These are phyloP conservation scores for Heteromurus nitidus DNA, from an alignment of 2,888 invertebrate genomes.

Conservation along the genomic window DNA sequence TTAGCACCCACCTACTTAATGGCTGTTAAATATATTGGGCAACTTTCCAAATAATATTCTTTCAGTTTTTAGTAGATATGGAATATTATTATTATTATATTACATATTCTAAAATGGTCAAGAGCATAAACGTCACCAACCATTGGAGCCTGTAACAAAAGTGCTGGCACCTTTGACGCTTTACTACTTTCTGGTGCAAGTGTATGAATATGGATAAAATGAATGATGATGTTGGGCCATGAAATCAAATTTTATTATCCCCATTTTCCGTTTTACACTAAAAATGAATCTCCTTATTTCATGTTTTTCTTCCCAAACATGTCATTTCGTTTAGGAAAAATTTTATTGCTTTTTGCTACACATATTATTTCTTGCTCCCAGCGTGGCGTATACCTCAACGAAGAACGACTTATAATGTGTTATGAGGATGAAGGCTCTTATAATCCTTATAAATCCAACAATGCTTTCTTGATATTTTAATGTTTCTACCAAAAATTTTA, in stretches of 20 bases:
- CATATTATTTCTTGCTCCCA: conserved; percentile 12
- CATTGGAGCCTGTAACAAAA: neutral
- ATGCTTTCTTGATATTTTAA: neutral
- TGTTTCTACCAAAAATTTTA: neutral
- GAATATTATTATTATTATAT: neutral
- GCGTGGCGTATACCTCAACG: neutral
- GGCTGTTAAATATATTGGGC: conserved; percentile 14
- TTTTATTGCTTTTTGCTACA: conserved; percentile 53
- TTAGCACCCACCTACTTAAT: neutral
- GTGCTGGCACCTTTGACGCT: neutral
- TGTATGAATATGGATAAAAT: conserved; percentile 4
- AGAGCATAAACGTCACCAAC: conserved; percentile 8
- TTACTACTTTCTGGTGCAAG: neutral
- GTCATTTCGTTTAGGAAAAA: conserved; percentile 27
- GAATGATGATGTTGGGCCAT: conserved; percentile 35
- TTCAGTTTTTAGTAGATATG: no score
- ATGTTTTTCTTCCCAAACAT: conserved; percentile 19
- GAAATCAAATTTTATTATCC: conserved; percentile 56
- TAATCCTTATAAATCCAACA: neutral
- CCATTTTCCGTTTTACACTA: conserved; percentile 46
- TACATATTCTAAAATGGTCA: neutral
- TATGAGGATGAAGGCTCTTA: no score
- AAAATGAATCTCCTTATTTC: conserved; percentile 48
- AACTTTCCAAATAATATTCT: conserved; percentile 33
- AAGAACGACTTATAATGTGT: neutral